Evolutionary conservation across 2,888 invertebrate genomes (phyloP), one percentile per base, ranked within the genome.

Genomic region (Lasius platythorax): DNA sequence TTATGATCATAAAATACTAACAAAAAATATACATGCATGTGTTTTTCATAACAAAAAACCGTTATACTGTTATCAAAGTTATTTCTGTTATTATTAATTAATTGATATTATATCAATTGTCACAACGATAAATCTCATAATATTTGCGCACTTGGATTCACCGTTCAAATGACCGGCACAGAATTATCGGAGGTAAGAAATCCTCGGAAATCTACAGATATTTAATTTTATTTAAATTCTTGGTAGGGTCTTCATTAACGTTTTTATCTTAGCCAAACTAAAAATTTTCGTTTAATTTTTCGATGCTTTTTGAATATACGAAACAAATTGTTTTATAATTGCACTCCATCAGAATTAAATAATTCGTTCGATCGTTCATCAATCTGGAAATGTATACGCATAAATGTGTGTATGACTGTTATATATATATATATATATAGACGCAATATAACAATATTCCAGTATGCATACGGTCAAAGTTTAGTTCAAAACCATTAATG

Each of bases 201-300:
- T 11, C 90, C 88, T 15, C 85, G 85, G 79, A 93, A 92, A 40
- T 92, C 88, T 33, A 40, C 66, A 3, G 91, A 90, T 37, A 92
- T 58, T 74, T 87, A 23, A 91, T 81, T 64, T 91, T 89, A 40
- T 91, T 88, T 30, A 92, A 86, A 23, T 67, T 87, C 56, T 81
- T 82, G 75, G 91, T 92, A 28, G 88, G 79, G 11, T 37, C 58
- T 61, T 90, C 91, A 11, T 85, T 70, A 11, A 85, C 87, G n/a
- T 90, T 90, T 66, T 89, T 91, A 40, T 91, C 91, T 92, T 92
- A 93, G n/a, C 93, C 93, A 63, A 89, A 88, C 91, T 93, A 72
- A 8, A 85, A 85, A 79, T 61, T 61, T 68, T 79, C n/a, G 11
- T 58, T 58, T 33, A 6, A 46, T 33, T 68, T 58, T 33, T 2